Evolutionary conservation across 2,113 vertebrate genomes (phyloP).

Genomic region (Labrus mixtus): DNA sequence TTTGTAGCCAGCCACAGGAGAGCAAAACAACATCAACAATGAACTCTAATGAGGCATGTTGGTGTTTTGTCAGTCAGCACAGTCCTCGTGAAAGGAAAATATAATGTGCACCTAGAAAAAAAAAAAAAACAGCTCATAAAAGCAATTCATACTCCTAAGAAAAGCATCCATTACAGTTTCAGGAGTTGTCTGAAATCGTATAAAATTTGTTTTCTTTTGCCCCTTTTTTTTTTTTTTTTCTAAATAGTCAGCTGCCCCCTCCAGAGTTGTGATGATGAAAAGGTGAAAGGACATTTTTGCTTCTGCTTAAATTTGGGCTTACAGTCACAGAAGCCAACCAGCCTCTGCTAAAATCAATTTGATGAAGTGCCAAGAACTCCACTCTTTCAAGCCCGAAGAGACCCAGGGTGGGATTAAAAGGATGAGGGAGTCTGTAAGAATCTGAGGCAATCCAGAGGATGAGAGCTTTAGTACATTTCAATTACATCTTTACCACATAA

Average conservation of each 20-base stretch:
- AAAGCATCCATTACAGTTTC: conserved; percentile 19
- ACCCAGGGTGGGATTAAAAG: conserved; percentile 36
- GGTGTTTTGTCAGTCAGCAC: conserved; percentile 47
- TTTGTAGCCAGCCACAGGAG: conserved; percentile 64
- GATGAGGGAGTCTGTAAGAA: conserved; percentile 35
- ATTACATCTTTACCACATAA: conserved; percentile 51
- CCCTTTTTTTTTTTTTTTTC: background rate
- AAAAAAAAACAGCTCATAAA: conserved; percentile 31
- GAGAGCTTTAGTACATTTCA: conserved; percentile 42
- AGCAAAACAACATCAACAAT: conserved; percentile 70
- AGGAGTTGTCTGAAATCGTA: conserved; percentile 12
- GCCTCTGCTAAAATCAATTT: conserved; percentile 64
- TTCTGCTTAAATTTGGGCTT: conserved; percentile 33
- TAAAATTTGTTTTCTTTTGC: conserved; percentile 6
- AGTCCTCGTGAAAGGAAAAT: conserved; percentile 41
- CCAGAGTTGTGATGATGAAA: conserved; percentile 21
- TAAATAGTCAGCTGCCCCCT: conserved; percentile 8
- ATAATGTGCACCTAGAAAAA: conserved; percentile 37
- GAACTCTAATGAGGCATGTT: conserved; percentile 72
- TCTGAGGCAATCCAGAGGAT: conserved; percentile 34
- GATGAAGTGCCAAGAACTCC: conserved; percentile 63
- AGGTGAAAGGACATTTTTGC: conserved; percentile 51
- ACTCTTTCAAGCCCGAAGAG: conserved; percentile 48
- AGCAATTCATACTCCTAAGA: conserved; percentile 4
- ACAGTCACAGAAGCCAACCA: conserved; percentile 1